phyloP scores from a whole-genome alignment of 37 sponge, comb jelly and placozoan species.

The Aplysina aerophoba region DNA sequence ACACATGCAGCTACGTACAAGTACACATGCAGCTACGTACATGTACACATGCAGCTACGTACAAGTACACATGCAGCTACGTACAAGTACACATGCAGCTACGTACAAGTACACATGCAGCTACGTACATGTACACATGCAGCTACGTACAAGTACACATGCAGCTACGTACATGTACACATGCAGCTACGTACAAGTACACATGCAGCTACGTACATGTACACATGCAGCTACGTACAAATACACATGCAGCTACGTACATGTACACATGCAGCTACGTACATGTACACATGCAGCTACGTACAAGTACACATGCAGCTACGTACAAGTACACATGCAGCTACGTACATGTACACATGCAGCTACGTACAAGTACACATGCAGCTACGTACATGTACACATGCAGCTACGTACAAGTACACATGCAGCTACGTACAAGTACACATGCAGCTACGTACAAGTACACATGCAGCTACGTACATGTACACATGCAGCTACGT shows the following conservation, averaged over 20 bases:
- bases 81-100: no score
- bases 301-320: neutral
- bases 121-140: conserved; percentile 18
- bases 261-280: neutral
- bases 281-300: conserved; percentile 23
- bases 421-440: neutral
- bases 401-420: no score
- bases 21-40: conserved; percentile 7
- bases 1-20: no score
- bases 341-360: neutral
- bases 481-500: no score
- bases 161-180: no score
- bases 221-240: neutral
- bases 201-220: conserved; percentile 15
- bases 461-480: neutral
- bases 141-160: neutral
- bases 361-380: conserved; percentile 25
- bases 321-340: no score
- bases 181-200: neutral
- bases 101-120: conserved; percentile 10
- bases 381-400: neutral
- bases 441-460: conserved; percentile 20
- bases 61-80: neutral
- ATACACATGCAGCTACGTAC: no score
- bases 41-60: conserved; percentile 15